A percentile compares a stretch with the other conserved stretches of the same genome.
Evolutionary conservation across 2,797 vertebrate genomes (phyloP).

Genomic region (Gymnothorax reevesii): DNA sequence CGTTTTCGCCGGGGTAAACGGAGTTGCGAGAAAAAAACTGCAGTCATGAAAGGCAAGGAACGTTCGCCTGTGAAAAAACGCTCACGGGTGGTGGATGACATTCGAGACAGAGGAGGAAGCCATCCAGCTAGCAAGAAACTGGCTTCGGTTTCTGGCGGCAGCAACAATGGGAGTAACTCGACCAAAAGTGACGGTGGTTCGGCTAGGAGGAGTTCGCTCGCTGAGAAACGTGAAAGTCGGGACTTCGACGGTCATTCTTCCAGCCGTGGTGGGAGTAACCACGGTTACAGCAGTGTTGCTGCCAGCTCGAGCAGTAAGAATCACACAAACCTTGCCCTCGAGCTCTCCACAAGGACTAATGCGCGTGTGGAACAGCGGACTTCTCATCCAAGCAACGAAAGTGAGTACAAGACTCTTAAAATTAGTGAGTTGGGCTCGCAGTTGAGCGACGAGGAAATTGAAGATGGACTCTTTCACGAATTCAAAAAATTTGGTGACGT

Average conservation of each 20-base stretch:
- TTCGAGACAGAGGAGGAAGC: slow-evolving; percentile 88
- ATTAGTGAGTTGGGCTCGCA: slow-evolving; percentile 95
- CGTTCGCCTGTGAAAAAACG: slow-evolving; percentile 95
- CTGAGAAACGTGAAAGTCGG: slow-evolving; percentile 80
- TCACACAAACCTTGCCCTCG: slow-evolving; percentile 74
- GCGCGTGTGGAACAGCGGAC: slow-evolving; percentile 70
- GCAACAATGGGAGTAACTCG: slow-evolving; percentile 77
- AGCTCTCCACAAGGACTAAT: slow-evolving; percentile 64
- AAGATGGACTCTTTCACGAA: slow-evolving; percentile 96
- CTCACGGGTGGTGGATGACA: slow-evolving; percentile 89
- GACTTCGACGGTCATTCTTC: slow-evolving; percentile 83
- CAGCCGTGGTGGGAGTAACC: slow-evolving; percentile 79
- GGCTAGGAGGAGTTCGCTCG: slow-evolving; percentile 71
- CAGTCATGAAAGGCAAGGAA: slow-evolving; percentile 92
- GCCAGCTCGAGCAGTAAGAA: slow-evolving; percentile 71
- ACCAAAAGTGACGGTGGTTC: slow-evolving; percentile 73
- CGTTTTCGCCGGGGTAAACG: slow-evolving; percentile 58
- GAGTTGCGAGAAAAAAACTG: slow-evolving; percentile 54
- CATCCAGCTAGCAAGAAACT: slow-evolving; percentile 85
- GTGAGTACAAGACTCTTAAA: slow-evolving; percentile 94
- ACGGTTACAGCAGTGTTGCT: slow-evolving; percentile 67
- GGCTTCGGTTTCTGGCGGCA: slow-evolving; percentile 79
- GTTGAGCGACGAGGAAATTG: slow-evolving; percentile 93
- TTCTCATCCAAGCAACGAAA: slow-evolving; percentile 73
- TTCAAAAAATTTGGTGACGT: slow-evolving; percentile 98